Percentiles rank a stretch among this genome's conserved stretches.
Evolutionary conservation across 2,888 invertebrate species (phyloP).

Genomic region (Pyrrhia umbra): DNA sequence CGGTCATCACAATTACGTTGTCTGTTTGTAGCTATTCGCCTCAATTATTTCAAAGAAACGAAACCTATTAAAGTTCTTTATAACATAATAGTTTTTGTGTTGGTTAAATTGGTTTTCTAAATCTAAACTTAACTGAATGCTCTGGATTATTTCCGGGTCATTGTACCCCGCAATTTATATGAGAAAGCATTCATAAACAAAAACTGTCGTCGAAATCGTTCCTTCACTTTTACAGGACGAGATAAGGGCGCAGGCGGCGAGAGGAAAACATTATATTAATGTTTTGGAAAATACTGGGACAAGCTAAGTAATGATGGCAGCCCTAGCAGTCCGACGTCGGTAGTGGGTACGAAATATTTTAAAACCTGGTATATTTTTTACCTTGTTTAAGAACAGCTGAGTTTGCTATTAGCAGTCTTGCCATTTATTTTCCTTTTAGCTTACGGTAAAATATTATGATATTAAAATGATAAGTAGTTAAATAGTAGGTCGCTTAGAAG

Average conservation of each 20-base stretch:
- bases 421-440: conserved; percentile 4
- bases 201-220: conserved; percentile 56
- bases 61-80: background rate
- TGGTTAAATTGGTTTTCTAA: conserved; percentile 15
- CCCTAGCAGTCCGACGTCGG: conserved; percentile 1
- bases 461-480: too few species aligned
- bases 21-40: conserved; percentile 3
- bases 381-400: conserved; percentile 1
- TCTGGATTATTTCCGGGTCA: conserved; percentile 38
- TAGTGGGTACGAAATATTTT: conserved; percentile 18
- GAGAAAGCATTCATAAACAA: conserved; percentile 52
- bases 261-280: conserved; percentile 62
- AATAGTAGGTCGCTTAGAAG: too few species aligned
- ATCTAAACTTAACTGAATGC: conserved; percentile 25
- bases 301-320: conserved; percentile 40
- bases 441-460: too few species aligned
- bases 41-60: conserved; percentile 7
- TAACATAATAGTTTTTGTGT: conserved; percentile 28
- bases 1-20: conserved; percentile 30
- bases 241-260: conserved; percentile 55
- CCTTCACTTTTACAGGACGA: conserved; percentile 53
- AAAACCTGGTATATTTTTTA: conserved; percentile 7
- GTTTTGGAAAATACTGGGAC: conserved; percentile 57
- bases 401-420: conserved; percentile 1
- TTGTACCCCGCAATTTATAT: conserved; percentile 52